Percentiles rank a stretch among this genome's conserved stretches.
Conservation (phyloP, 2,113 vertebrate species). For the Lycocorax pyrrhopterus region DNA sequence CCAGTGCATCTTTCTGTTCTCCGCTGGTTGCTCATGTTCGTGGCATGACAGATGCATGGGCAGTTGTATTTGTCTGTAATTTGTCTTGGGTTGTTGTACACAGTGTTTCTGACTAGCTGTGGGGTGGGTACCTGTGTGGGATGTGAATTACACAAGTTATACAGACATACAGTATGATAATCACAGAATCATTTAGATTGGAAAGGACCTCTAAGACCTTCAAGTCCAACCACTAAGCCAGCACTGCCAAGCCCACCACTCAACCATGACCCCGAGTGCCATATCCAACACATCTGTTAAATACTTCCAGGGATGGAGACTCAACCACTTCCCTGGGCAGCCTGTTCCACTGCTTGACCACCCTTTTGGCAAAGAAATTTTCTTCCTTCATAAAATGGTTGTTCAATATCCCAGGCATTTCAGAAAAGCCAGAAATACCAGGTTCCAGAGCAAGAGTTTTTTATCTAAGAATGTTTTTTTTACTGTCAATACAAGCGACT, state of each 20-base stretch:
- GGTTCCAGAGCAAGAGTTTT: neutral
- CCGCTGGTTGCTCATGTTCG: neutral
- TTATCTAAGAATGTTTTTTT: neutral
- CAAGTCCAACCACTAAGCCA: neutral
- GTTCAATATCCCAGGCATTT: neutral
- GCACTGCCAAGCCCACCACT: neutral
- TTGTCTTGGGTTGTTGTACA: neutral
- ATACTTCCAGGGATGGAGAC: neutral
- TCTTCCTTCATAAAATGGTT: neutral
- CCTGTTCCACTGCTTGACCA: neutral
- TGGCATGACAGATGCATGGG: neutral
- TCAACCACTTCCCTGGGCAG: neutral
- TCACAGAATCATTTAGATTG: neutral
- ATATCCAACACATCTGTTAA: no score
- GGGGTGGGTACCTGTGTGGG: neutral
- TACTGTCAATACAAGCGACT: neutral
- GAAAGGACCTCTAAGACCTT: neutral
- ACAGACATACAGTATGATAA: neutral
- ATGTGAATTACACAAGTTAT: neutral
- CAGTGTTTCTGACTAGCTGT: neutral
- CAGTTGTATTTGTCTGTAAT: neutral
- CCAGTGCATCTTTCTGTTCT: neutral
- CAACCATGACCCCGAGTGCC: no score
- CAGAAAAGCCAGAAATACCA: neutral
- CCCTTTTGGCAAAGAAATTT: neutral